Base-by-base conservation (phyloP, 2,888 invertebrate genomes). In the Acronicta aceris region DNA sequence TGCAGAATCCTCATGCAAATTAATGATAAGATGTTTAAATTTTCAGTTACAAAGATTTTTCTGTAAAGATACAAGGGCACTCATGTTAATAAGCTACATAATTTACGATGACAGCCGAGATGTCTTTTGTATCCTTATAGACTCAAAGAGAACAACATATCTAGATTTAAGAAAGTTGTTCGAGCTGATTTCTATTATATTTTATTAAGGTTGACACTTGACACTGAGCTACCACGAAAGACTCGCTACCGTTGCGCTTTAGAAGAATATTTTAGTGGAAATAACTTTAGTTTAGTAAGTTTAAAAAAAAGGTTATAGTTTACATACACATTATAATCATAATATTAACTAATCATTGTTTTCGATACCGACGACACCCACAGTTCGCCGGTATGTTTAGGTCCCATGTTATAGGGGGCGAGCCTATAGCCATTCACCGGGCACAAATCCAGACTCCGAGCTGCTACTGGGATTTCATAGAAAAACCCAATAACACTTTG, bases 151-250 rank as follows among this genome's bases (percentile, higher is more conserved):
- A 49, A 33, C 53, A 54, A 46, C 30, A 51, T 17, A 47, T 56
- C 49, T 58, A 62, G 68, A 63, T 68, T 71, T 63, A 59, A 65
- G 70, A 66, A 60, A 73, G 61, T 67, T 64, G 51, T 50, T 53
- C 54, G 45, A 43, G 59, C 71, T 64, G 49, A 71, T 76, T 76
- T 62, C 59, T 71, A 74, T 74, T 68, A n/a, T n/a, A 74, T 68
- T 53, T 52, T 65, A 65, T 71, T 62, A 74, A 68, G 56, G 62
- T 48, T 60, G 59, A 49, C 63, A 65, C 55, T 61, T 65, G 63
- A 55, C 43, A 48, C 46, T 51, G 54, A 54, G 50, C 46, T 42
- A 27, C 41, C 54, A 42, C 51, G 43, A 45, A 48, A 49, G 43
- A 51, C 46, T 42, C 40, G 42, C 10, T 30, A 33, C 41, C 7